Evolutionary conservation across 2,888 invertebrate genomes (phyloP), one percentile per base, ranked within the genome.

Genomic region (Mythimna vitellina): DNA sequence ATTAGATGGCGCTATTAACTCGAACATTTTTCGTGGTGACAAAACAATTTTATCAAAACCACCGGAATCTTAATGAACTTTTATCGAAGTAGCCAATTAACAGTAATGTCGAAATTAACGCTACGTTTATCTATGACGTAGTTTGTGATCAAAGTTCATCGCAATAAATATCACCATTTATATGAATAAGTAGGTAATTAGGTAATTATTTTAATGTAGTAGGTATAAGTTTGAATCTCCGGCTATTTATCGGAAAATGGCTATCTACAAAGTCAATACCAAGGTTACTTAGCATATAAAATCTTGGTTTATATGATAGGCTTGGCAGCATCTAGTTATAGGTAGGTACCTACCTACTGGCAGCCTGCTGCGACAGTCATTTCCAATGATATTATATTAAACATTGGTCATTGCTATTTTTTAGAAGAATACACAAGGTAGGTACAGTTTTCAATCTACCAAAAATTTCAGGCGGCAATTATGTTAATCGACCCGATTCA

Each of bases 1-100:
- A 42, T 25, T 69, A 82, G 80, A 78, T 78, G 69, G 57, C 78
- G 69, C 22, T 70, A 58, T 22, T 22, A 7, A 29, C 10, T 25
- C 1, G 17, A 17, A 22, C 25, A 25, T 12, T 38, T 38, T n/a
- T 22, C 6, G 0, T 69, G 29, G 64, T 65, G n/a, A 46, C 64
- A 71, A 58, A 65, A 68, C 54, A 58, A 42, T 62, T 17, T 29
- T 72, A 69, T 54, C 80, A 20, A 1, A 53, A 10, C 14, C 61
- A 35, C 0, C 7, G 22, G 46, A 56, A 42, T 63, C 35, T 60
- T 72, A 35, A 60, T 63, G 42, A 62, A 71, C 35, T 67, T 51
- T 58, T 80, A 64, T 60, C 42, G 12, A 7, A 17, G 12, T 14
- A 32, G 12, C 54, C 49, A 72, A 54, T 60, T 38, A 60, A 42